Evolutionary conservation across 2,797 vertebrate species (phyloP).

Genomic region (Scolopax rusticola): DNA sequence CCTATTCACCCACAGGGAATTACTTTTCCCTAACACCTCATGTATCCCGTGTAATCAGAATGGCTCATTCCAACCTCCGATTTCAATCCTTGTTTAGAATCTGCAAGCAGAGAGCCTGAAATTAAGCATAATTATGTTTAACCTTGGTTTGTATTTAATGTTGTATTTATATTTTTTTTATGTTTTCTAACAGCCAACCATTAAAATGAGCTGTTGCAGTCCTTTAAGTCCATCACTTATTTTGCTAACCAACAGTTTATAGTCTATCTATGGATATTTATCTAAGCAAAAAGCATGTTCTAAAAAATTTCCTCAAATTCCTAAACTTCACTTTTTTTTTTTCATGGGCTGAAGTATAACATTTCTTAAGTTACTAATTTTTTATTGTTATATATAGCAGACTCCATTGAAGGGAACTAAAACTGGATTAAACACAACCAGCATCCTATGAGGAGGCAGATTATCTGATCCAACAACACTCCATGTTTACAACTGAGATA

Average conservation of each 20-base stretch:
- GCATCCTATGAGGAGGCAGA: neutral
- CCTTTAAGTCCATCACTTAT: neutral
- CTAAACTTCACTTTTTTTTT: neutral
- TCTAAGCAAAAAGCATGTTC: neutral
- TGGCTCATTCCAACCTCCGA: neutral
- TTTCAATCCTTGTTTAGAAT: neutral
- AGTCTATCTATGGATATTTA: accelerated
- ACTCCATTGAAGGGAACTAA: neutral
- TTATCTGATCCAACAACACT: neutral
- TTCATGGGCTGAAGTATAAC: neutral
- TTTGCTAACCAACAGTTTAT: neutral
- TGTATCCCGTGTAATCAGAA: neutral
- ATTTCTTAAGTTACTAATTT: neutral
- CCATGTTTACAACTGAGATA: neutral
- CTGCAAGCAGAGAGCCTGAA: neutral
- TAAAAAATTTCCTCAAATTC: neutral
- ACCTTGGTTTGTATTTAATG: neutral
- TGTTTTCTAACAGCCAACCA: neutral
- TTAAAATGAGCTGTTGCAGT: neutral
- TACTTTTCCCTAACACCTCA: neutral
- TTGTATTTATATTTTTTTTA: neutral
- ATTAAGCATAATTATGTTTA: neutral
- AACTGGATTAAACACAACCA: neutral
- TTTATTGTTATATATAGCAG: neutral
- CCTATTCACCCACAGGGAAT: neutral